These are phyloP conservation scores for Ciconia boyciana DNA, from an alignment of 2,113 vertebrate species.

Conservation along the genomic window DNA sequence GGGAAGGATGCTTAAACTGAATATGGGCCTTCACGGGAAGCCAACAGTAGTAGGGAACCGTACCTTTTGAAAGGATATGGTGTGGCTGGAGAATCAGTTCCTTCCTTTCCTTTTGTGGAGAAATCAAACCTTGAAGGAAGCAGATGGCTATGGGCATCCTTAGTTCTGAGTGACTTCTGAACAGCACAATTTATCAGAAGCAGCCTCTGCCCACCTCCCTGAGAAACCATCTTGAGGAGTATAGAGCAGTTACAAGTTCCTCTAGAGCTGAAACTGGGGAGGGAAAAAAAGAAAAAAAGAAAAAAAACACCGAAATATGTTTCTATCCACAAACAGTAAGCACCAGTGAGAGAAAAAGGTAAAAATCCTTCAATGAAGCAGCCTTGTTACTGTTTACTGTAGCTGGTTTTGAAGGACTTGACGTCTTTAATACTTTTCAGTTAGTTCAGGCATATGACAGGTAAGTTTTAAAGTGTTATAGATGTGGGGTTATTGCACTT, in stretches of 20 bases:
- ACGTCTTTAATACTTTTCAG: not conserved
- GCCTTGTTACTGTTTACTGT: not conserved
- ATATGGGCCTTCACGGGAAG: not conserved
- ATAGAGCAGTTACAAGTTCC: not conserved
- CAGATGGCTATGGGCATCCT: not conserved
- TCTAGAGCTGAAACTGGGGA: not conserved
- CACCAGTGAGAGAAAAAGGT: not conserved
- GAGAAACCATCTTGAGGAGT: not conserved
- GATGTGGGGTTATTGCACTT: not conserved
- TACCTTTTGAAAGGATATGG: not conserved
- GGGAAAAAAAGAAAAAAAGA: too few species aligned
- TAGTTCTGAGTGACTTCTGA: not conserved
- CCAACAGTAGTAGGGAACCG: not conserved
- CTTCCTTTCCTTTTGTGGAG: too few species aligned
- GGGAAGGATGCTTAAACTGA: not conserved
- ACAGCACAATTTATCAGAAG: not conserved
- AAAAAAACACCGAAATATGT: accelerated
- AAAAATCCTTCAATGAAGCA: not conserved
- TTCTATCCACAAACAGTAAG: not conserved
- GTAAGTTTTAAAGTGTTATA: not conserved
- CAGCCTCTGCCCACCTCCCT: not conserved
- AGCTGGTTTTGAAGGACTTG: not conserved
- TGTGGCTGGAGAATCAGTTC: not conserved
- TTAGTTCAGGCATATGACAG: not conserved
- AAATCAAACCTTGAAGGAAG: not conserved